Evolutionary conservation across 1,140 invertebrate genomes (phyloP).

Genomic region (Calliopsis andreniformis): DNA sequence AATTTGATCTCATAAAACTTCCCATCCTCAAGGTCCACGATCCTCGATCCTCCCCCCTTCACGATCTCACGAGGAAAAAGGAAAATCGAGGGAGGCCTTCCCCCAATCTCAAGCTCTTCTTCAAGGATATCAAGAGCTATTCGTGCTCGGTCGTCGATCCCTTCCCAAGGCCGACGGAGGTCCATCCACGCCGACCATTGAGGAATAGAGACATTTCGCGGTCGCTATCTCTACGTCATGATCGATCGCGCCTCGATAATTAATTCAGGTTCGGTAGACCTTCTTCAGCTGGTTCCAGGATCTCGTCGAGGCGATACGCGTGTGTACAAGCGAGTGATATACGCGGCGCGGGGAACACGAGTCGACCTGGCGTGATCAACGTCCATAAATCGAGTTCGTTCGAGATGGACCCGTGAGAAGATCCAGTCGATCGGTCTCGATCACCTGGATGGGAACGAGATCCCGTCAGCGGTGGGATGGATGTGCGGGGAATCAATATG

Average conservation of each 20-base stretch:
- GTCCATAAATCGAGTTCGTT: constrained; percentile 41
- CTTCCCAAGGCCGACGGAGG: constrained; percentile 12
- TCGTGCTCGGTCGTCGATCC: constrained; percentile 17
- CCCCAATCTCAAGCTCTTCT: constrained; percentile 1
- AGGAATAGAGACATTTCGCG: constrained; percentile 39
- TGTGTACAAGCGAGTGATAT: constrained; percentile 12
- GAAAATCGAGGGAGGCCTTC: neutral
- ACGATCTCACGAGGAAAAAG: neutral
- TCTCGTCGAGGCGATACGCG: neutral
- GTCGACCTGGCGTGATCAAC: constrained; percentile 38
- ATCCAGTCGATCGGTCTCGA: constrained; percentile 25
- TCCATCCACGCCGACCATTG: neutral
- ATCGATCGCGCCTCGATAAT: constrained; percentile 48
- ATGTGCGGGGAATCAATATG: neutral
- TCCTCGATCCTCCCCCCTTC: neutral
- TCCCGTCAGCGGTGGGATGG: neutral
- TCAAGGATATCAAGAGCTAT: constrained; percentile 19
- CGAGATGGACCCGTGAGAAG: constrained; percentile 39
- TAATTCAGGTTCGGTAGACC: constrained; percentile 34
- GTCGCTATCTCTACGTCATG: constrained; percentile 8
- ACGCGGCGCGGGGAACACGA: constrained; percentile 11
- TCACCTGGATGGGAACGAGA: neutral
- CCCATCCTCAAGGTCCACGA: no score
- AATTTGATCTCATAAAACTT: no score
- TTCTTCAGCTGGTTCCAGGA: constrained; percentile 9